These are phyloP conservation scores for Drosophila setosimentum DNA, from an alignment of 2,888 invertebrate species.

Conservation along the genomic window DNA sequence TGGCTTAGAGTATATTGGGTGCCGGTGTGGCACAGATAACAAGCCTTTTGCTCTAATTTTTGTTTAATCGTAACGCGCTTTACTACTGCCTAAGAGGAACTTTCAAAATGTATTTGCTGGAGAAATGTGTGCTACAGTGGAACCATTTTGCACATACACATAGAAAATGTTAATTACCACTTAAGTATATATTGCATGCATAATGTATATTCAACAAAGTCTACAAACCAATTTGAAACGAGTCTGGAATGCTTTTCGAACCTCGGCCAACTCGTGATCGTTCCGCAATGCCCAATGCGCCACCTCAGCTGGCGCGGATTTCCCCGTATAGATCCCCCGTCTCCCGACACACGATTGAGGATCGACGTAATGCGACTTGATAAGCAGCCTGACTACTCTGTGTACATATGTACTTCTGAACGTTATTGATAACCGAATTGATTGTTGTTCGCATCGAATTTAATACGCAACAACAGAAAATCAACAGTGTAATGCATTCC, in stretches of 20 bases:
- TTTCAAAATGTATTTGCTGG: conserved; percentile 57
- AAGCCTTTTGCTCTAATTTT: neutral
- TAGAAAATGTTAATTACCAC: too few species aligned
- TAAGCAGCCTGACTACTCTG: conserved; percentile 25
- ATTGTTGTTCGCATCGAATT: conserved; percentile 30
- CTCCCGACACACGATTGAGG: conserved; percentile 34
- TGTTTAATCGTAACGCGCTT: conserved; percentile 14
- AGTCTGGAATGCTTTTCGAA: neutral
- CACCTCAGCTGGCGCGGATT: neutral
- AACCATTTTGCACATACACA: neutral
- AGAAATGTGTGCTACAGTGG: conserved; percentile 53
- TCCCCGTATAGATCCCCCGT: neutral
- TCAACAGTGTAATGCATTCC: conserved; percentile 20
- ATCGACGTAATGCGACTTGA: conserved; percentile 49
- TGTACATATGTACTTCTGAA: neutral
- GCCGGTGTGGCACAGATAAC: conserved; percentile 28
- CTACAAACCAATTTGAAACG: neutral
- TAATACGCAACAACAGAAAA: conserved; percentile 25
- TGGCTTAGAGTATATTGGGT: conserved; percentile 21
- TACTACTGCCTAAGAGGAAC: conserved; percentile 8
- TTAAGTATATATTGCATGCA: neutral
- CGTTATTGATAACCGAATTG: conserved; percentile 43
- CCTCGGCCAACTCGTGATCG: conserved; percentile 48
- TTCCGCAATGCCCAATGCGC: neutral
- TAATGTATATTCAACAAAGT: too few species aligned